These are phyloP conservation scores for Automeris io DNA, from an alignment of 2,888 invertebrate genomes.

Conservation along the genomic window DNA sequence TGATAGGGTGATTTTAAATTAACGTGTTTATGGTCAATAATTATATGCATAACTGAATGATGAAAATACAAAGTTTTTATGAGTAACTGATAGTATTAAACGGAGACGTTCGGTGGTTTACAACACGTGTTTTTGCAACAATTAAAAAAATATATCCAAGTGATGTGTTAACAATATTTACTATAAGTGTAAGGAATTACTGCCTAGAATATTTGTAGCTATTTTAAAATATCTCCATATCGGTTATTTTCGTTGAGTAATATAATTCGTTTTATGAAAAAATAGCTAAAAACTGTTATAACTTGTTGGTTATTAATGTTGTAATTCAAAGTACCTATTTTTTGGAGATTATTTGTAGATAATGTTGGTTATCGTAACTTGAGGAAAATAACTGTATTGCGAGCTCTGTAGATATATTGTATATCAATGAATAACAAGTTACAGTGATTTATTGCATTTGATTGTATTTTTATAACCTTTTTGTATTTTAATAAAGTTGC, in stretches of 20 bases:
- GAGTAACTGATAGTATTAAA: too few species aligned
- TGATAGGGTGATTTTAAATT: background rate
- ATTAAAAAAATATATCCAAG: conserved; percentile 29
- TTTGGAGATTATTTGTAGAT: background rate
- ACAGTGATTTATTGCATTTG: conserved; percentile 74
- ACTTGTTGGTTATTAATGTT: background rate
- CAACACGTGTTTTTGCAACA: background rate
- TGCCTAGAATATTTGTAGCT: conserved; percentile 56
- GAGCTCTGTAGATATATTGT: conserved; percentile 8
- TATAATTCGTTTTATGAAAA: too few species aligned
- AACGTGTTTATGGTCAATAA: background rate
- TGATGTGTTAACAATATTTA: conserved; percentile 41
- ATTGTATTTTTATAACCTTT: conserved; percentile 76
- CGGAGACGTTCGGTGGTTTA: too few species aligned
- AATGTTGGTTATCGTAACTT: conserved; percentile 1
- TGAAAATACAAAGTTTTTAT: too few species aligned
- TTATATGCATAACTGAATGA: background rate
- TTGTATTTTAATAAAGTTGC: conserved; percentile 77
- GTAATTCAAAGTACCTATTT: background rate
- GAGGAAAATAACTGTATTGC: conserved; percentile 25
- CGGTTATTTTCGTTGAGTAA: conserved; percentile 1
- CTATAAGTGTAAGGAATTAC: conserved; percentile 35
- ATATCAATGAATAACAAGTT: conserved; percentile 53
- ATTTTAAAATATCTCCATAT: conserved; percentile 18
- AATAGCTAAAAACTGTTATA: background rate